These are phyloP conservation scores for Acrobasis repandana DNA, from an alignment of 2,888 invertebrate species.

Conservation along the genomic window DNA sequence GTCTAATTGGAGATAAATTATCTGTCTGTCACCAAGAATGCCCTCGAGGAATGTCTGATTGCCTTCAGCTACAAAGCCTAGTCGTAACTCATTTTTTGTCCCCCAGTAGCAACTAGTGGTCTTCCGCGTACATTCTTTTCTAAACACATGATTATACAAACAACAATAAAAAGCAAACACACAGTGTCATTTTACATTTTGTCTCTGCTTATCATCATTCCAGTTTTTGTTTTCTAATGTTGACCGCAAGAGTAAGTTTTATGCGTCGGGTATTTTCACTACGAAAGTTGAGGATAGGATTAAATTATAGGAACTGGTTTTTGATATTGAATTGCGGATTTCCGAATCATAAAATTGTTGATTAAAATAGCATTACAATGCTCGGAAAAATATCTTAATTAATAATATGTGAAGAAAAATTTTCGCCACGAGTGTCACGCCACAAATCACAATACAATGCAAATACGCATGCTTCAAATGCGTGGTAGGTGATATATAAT, in stretches of 20 bases:
- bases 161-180: conserved; percentile 16
- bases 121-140: conserved; percentile 32
- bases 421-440: no score
- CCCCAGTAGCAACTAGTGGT: conserved; percentile 11
- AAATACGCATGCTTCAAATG: no score
- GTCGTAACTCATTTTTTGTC: conserved; percentile 28
- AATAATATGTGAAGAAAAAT: no score
- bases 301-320: conserved; percentile 1
- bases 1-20: conserved; percentile 18
- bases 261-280: conserved; percentile 9
- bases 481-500: no score
- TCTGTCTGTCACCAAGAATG: conserved; percentile 21
- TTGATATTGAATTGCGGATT: background rate
- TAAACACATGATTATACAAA: conserved; percentile 25
- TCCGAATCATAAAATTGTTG: no score
- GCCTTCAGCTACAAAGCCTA: conserved; percentile 11
- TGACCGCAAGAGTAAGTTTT: background rate
- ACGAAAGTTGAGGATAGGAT: conserved; percentile 8
- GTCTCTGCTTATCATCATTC: conserved; percentile 7
- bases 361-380: no score
- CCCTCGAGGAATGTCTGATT: conserved; percentile 21
- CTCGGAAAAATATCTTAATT: no score
- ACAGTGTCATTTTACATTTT: conserved; percentile 16
- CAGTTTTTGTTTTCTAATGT: conserved; percentile 12
- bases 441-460: no score